Conservation (phyloP, 2,797 vertebrate species). For the Enteromius viviparus region DNA sequence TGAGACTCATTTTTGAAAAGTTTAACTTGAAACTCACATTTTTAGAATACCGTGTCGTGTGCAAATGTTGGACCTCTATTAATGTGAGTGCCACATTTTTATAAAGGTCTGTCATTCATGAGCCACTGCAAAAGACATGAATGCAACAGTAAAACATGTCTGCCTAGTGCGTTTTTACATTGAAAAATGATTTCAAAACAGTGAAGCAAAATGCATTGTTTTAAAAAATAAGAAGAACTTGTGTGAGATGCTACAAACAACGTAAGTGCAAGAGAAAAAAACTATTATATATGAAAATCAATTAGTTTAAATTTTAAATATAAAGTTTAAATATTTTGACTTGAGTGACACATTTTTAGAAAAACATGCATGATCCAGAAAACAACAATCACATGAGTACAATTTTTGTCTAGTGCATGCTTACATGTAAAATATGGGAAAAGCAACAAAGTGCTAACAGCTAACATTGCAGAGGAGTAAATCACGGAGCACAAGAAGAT, state of each 20-base stretch:
- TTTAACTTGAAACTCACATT: not conserved
- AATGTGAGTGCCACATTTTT: not conserved
- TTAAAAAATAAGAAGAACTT: too few relatives aligned
- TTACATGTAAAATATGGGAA: not conserved
- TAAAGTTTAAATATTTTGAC: not conserved
- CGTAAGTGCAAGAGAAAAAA: too few relatives aligned
- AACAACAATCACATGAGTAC: not conserved
- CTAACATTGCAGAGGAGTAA: not conserved
- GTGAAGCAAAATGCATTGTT: not conserved
- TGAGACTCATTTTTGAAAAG: not conserved
- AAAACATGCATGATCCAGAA: not conserved
- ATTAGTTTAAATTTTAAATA: too few relatives aligned
- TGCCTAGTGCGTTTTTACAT: not conserved
- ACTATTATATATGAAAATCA: not conserved
- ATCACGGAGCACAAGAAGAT: slow-evolving; percentile 4
- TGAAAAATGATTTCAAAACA: not conserved
- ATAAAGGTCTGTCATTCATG: not conserved
- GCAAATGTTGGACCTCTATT: not conserved
- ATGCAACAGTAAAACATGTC: not conserved
- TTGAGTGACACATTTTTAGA: not conserved
- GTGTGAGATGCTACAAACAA: not conserved
- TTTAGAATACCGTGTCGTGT: not conserved
- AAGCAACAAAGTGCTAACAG: not conserved
- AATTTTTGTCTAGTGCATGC: not conserved
- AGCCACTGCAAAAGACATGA: not conserved